Evolutionary conservation across 2,888 invertebrate species (phyloP).

Genomic region (Ophion ellenae): DNA sequence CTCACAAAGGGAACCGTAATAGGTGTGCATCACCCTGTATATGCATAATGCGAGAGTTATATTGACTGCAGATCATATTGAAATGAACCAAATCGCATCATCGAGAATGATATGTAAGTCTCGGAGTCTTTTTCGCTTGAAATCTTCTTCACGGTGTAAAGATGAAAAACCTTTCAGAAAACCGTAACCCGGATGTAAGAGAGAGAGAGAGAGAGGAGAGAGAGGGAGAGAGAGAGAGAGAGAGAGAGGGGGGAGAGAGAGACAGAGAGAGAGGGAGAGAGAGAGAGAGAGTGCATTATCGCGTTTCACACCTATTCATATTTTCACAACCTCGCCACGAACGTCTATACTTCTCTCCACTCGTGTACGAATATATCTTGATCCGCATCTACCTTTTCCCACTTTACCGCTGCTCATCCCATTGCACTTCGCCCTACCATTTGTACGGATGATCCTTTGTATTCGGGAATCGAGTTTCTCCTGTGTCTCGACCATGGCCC

Average conservation of each 20-base stretch:
- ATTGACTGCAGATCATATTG: constrained; percentile 18
- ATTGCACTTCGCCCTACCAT: constrained; percentile 49
- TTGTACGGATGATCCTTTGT: constrained; percentile 49
- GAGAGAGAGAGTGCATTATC: background rate
- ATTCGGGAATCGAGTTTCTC: constrained; percentile 55
- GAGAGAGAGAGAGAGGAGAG: background rate
- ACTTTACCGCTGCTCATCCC: constrained; percentile 6
- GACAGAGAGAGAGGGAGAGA: background rate
- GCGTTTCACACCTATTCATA: constrained; percentile 20
- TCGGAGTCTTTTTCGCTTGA: constrained; percentile 7
- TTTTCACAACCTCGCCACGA: background rate
- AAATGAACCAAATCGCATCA: constrained; percentile 55
- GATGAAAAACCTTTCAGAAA: constrained; percentile 14
- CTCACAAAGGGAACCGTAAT: no score
- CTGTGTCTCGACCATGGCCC: constrained; percentile 12
- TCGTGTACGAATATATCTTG: constrained; percentile 1
- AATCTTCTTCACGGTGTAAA: constrained; percentile 32
- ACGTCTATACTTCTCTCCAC: constrained; percentile 15
- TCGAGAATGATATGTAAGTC: constrained; percentile 48
- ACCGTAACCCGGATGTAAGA: background rate
- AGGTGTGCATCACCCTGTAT: no score
- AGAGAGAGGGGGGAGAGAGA: background rate
- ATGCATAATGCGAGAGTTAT: background rate
- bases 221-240: background rate
- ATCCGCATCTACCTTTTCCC: constrained; percentile 11